A percentile compares a stretch with the other conserved stretches of the same genome.
These are phyloP conservation scores for Adelognathus sp. DNA, from an alignment of 2,888 invertebrate species.

Conservation along the genomic window DNA sequence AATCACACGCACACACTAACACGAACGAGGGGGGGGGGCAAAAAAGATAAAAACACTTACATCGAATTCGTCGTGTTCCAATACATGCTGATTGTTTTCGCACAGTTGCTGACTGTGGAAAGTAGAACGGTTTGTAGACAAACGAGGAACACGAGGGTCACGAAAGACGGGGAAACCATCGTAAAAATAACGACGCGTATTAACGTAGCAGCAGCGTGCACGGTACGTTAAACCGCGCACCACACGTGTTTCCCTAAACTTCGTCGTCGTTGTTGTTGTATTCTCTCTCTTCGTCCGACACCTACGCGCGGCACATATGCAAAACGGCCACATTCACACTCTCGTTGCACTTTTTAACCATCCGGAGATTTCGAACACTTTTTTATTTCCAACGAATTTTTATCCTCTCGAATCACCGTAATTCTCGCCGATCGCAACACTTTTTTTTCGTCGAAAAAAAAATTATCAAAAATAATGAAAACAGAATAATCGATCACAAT, in stretches of 20 bases:
- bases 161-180: conserved; percentile 80
- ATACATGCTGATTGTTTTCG: conserved; percentile 93
- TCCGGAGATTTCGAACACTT: background rate
- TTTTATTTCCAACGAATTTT: conserved; percentile 16
- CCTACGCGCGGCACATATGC: conserved; percentile 67
- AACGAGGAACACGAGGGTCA: conserved; percentile 81
- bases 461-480: background rate
- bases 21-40: no score
- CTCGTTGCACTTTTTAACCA: background rate
- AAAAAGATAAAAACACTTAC: conserved; percentile 83
- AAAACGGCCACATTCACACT: conserved; percentile 73
- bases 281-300: conserved; percentile 65
- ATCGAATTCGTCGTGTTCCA: conserved; percentile 96
- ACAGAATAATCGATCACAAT: no score
- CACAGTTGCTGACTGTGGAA: conserved; percentile 88
- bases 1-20: background rate
- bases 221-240: conserved; percentile 49
- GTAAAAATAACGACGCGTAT: conserved; percentile 71
- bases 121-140: conserved; percentile 85
- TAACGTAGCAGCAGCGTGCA: conserved; percentile 13
- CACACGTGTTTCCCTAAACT: conserved; percentile 55
- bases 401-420: background rate
- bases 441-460: background rate
- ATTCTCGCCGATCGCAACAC: background rate
- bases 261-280: conserved; percentile 57